A percentile compares a stretch with the other conserved stretches of the same genome.
Evolutionary conservation across 2,888 invertebrate species (phyloP).

Genomic region (Drosophila acutilabella): DNA sequence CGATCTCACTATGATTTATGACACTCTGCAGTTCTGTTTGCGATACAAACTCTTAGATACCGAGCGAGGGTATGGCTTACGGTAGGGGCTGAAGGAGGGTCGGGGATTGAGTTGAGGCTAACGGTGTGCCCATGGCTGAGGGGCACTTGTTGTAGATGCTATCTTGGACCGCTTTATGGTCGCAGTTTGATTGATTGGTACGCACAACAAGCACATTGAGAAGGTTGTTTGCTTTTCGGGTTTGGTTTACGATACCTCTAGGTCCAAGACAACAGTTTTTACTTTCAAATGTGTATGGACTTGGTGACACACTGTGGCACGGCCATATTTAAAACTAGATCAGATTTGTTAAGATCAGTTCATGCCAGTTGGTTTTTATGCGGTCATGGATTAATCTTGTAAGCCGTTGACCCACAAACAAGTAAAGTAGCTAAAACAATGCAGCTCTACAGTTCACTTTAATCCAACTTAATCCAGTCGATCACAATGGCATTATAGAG

Average conservation of each 20-base stretch:
- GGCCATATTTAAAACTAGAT: slow-evolving; percentile 2
- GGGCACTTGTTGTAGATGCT: slow-evolving; percentile 63
- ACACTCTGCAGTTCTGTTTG: slow-evolving; percentile 31
- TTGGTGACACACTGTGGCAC: slow-evolving; percentile 45
- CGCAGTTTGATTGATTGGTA: slow-evolving; percentile 69
- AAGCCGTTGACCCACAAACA: slow-evolving; percentile 29
- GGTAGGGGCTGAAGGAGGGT: not conserved
- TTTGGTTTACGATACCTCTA: slow-evolving; percentile 30
- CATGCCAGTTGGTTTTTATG: not conserved
- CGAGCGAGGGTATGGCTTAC: slow-evolving; percentile 1
- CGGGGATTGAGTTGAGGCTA: not conserved
- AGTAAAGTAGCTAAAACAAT: not conserved
- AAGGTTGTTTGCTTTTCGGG: slow-evolving; percentile 38
- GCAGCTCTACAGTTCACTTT: not conserved
- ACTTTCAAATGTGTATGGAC: slow-evolving; percentile 46
- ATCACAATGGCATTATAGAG: not conserved
- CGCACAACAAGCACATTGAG: slow-evolving; percentile 19
- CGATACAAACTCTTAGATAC: slow-evolving; percentile 47
- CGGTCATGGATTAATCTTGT: slow-evolving; percentile 12
- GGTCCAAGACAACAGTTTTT: slow-evolving; percentile 29
- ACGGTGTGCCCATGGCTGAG: slow-evolving; percentile 17
- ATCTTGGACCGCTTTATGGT: slow-evolving; percentile 41
- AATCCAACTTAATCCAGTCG: not conserved
- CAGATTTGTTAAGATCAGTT: slow-evolving; percentile 27
- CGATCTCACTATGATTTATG: slow-evolving; percentile 69